phyloP scores from a whole-genome alignment of 2,113 vertebrate species.

The Lophius piscatorius region DNA sequence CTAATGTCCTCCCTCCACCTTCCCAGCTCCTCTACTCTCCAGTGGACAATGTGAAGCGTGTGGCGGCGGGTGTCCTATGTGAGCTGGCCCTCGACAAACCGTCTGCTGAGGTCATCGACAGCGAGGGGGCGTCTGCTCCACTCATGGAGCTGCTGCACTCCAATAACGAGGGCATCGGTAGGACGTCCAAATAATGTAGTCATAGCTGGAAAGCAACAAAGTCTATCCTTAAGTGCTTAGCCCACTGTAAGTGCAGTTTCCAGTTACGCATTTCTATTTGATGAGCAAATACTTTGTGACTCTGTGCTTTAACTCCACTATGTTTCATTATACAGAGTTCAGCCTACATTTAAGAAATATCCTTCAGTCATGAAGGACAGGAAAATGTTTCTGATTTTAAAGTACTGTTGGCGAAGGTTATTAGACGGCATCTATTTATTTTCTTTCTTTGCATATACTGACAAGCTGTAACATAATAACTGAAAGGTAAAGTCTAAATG shows the following conservation, averaged over 20 bases:
- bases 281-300: neutral
- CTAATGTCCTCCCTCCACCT: neutral
- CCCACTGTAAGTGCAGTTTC: constrained; percentile 29
- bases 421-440: no score
- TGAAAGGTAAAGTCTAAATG: no score
- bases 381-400: no score
- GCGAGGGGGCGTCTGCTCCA: constrained; percentile 91
- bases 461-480: no score
- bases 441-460: no score
- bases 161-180: constrained; percentile 96
- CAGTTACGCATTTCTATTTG: neutral
- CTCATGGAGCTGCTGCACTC: constrained; percentile 96
- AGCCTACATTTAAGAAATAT: neutral
- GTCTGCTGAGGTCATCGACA: constrained; percentile 89
- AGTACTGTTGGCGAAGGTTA: no score
- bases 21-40: constrained; percentile 93
- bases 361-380: no score
- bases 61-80: constrained; percentile 92
- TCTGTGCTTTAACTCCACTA: neutral
- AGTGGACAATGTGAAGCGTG: constrained; percentile 97
- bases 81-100: constrained; percentile 95
- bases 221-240: constrained; percentile 19
- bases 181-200: constrained; percentile 50
- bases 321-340: neutral
- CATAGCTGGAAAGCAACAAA: constrained; percentile 16